Conservation (phyloP, 30 jellyfish, hydroid and myxozoan species). For the Turritopsis rubra region DNA sequence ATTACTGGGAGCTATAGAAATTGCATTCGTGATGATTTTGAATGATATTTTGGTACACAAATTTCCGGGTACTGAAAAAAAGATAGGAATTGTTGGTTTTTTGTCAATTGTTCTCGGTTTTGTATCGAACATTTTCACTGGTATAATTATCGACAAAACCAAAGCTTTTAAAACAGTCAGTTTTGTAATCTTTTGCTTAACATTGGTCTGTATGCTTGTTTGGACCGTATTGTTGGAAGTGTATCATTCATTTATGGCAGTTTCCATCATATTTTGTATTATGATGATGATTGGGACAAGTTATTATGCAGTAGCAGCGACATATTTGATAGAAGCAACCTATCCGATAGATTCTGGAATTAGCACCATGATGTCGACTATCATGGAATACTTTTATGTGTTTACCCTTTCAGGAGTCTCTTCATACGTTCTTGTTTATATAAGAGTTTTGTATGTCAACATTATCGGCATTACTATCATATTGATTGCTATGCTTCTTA, state of each 20-base stretch:
- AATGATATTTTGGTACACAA: conserved; percentile 1
- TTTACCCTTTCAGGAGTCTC: neutral
- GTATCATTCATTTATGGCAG: conserved; percentile 9
- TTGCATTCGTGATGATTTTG: neutral
- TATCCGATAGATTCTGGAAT: conserved; percentile 26
- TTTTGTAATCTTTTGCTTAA: conserved; percentile 7
- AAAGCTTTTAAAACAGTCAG: conserved; percentile 18
- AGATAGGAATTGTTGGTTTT: conserved; percentile 30
- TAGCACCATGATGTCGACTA: conserved; percentile 19
- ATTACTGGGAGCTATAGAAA: conserved; percentile 17
- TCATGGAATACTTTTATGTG: neutral
- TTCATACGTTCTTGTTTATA: conserved; percentile 12
- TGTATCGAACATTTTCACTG: conserved; percentile 13
- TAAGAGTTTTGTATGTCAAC: conserved; percentile 23
- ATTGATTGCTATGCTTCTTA: conserved; percentile 7
- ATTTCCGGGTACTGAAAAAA: conserved; percentile 28
- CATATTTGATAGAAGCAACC: conserved; percentile 22
- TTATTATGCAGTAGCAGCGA: conserved; percentile 21
- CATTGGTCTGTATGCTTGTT: neutral
- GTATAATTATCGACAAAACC: conserved; percentile 29
- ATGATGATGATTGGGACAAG: conserved; percentile 25
- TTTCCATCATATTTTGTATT: conserved; percentile 13
- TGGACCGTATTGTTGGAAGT: conserved; percentile 26
- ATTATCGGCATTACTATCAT: neutral
- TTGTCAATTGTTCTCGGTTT: conserved; percentile 17